Conservation (phyloP, 2,113 vertebrate genomes). For the Epinephelus cyanopodus region DNA sequence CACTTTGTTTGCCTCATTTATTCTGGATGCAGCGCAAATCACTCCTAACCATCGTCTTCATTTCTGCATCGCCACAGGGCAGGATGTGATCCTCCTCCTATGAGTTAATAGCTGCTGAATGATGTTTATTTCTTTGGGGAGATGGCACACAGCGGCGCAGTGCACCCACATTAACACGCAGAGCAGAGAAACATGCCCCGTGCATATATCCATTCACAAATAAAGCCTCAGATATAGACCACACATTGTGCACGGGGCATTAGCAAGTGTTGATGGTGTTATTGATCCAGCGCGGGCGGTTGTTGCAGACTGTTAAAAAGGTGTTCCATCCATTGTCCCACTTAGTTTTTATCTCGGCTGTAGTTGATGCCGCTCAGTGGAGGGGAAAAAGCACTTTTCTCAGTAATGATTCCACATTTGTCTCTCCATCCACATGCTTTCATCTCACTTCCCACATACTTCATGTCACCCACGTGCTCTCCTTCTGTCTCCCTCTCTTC, state of each 20-base stretch:
- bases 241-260: constrained; percentile 52
- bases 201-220: constrained; percentile 56
- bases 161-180: constrained; percentile 31
- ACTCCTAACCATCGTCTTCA: constrained; percentile 36
- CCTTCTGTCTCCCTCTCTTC: constrained; percentile 31
- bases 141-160: constrained; percentile 26
- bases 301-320: constrained; percentile 64
- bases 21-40: constrained; percentile 42
- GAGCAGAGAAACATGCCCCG: constrained; percentile 8
- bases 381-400: constrained; percentile 63
- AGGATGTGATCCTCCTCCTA: constrained; percentile 55
- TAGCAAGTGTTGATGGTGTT: constrained; percentile 61
- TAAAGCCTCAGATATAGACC: constrained; percentile 31
- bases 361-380: constrained; percentile 54
- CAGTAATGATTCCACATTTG: constrained; percentile 67
- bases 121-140: constrained; percentile 55
- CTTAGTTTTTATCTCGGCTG: constrained; percentile 55
- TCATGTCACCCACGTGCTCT: constrained; percentile 71
- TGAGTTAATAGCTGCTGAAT: constrained; percentile 66
- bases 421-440: constrained; percentile 65
- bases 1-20: constrained; percentile 46
- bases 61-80: constrained; percentile 31
- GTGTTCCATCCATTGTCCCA: constrained; percentile 54
- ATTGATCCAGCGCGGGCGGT: constrained; percentile 61
- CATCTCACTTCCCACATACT: constrained; percentile 72